A percentile compares a stretch with the other conserved stretches of the same genome.
Conservation (phyloP, 2,113 vertebrate species). For the Oncorhynchus nerka region DNA sequence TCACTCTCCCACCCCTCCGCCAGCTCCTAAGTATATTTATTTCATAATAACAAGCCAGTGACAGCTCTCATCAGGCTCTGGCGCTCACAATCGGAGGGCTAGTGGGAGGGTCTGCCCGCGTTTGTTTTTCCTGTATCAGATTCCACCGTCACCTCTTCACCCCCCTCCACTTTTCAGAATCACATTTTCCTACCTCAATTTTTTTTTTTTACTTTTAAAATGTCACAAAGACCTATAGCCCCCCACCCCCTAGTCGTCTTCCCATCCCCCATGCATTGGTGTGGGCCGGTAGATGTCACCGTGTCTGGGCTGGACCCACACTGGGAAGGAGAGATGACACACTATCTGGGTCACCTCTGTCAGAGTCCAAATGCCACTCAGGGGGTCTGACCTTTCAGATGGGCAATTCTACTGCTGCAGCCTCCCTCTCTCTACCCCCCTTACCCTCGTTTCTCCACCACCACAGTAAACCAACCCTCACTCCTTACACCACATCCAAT, state of each 20-base stretch:
- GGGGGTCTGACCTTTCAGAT: constrained; percentile 67
- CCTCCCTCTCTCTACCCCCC: constrained; percentile 6
- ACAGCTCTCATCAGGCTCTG: constrained; percentile 75
- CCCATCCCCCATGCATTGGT: constrained; percentile 1
- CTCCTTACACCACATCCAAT: neutral
- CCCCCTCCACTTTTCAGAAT: too few relatives aligned
- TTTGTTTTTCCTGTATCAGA: constrained; percentile 67
- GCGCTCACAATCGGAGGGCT: constrained; percentile 45
- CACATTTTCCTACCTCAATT: too few relatives aligned
- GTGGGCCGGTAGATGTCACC: constrained; percentile 32
- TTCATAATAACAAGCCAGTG: constrained; percentile 73
- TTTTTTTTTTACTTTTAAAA: constrained; percentile 26
- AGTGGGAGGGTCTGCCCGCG: constrained; percentile 44
- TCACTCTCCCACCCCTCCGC: constrained; percentile 32
- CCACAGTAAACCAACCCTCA: neutral
- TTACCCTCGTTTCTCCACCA: neutral
- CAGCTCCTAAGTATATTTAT: constrained; percentile 66
- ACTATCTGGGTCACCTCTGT: constrained; percentile 70
- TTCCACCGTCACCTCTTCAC: constrained; percentile 29
- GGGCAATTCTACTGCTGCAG: constrained; percentile 35
- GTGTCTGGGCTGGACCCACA: constrained; percentile 34
- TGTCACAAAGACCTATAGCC: neutral
- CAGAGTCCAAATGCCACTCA: constrained; percentile 68
- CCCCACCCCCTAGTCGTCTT: constrained; percentile 16
- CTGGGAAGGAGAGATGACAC: constrained; percentile 55